These are phyloP conservation scores for Lophura nycthemera DNA, from an alignment of 2,113 vertebrate genomes.

Conservation along the genomic window DNA sequence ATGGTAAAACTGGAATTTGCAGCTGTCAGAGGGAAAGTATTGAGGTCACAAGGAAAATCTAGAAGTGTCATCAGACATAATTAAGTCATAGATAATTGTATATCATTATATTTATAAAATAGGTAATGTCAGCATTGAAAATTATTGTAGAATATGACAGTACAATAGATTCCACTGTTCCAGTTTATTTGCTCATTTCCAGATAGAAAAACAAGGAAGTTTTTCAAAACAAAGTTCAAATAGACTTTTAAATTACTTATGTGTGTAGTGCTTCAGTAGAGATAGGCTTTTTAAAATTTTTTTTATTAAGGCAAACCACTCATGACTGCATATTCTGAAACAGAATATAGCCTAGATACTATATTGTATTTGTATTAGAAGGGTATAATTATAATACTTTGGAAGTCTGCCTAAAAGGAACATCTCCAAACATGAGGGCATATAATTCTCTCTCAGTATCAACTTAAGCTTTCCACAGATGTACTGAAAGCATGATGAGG, in stretches of 20 bases:
- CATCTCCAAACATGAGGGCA: background rate
- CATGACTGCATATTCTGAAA: background rate
- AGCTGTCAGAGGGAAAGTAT: background rate
- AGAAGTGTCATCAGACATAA: background rate
- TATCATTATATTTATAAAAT: background rate
- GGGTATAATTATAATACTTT: background rate
- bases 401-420: background rate
- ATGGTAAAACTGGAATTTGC: background rate
- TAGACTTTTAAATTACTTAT: constrained; percentile 44
- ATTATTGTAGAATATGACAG: background rate
- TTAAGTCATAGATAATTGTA: background rate
- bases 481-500: background rate
- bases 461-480: background rate
- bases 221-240: constrained; percentile 44
- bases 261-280: constrained; percentile 58
- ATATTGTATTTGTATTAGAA: background rate
- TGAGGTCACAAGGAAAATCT: background rate
- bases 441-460: background rate
- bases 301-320: background rate
- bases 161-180: background rate
- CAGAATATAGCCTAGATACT: background rate
- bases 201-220: constrained; percentile 14
- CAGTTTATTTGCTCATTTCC: constrained; percentile 24
- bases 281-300: background rate
- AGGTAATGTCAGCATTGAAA: background rate